A percentile compares a stretch with the other conserved stretches of the same genome.
Conservation (phyloP, 2,113 vertebrate genomes). For the Misgurnus anguillicaudatus region DNA sequence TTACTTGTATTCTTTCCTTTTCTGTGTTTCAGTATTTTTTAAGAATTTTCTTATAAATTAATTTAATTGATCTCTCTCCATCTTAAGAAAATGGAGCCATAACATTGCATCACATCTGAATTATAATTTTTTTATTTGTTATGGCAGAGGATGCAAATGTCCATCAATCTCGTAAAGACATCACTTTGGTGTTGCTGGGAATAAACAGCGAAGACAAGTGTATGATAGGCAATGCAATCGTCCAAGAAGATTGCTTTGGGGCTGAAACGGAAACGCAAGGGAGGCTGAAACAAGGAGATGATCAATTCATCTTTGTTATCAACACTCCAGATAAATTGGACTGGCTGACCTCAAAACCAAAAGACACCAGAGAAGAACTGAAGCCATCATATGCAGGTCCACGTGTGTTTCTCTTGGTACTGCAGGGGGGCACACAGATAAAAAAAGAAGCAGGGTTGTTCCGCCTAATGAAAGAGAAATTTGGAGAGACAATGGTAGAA, state of each 20-base stretch:
- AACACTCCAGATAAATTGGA: slow-evolving; percentile 15
- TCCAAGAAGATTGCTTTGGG: not conserved
- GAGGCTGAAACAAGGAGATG: not conserved
- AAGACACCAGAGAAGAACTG: not conserved
- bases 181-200: not conserved
- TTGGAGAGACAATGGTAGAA: not conserved
- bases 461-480: not conserved
- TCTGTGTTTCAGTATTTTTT: not conserved
- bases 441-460: not conserved
- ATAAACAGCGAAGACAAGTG: not conserved
- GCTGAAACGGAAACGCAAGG: not conserved
- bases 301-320: not conserved
- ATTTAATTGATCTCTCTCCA: too few relatives aligned
- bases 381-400: not conserved
- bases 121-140: not conserved
- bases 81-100: too few relatives aligned
- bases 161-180: not conserved
- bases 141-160: not conserved
- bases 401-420: slow-evolving; percentile 2
- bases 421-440: not conserved
- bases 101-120: too few relatives aligned
- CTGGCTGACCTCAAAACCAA: not conserved
- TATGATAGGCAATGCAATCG: slow-evolving; percentile 6
- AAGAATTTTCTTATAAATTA: too few relatives aligned
- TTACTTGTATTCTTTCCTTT: not conserved